Evolutionary conservation across 2,113 vertebrate species (phyloP).

Genomic region (Microtus oregoni): DNA sequence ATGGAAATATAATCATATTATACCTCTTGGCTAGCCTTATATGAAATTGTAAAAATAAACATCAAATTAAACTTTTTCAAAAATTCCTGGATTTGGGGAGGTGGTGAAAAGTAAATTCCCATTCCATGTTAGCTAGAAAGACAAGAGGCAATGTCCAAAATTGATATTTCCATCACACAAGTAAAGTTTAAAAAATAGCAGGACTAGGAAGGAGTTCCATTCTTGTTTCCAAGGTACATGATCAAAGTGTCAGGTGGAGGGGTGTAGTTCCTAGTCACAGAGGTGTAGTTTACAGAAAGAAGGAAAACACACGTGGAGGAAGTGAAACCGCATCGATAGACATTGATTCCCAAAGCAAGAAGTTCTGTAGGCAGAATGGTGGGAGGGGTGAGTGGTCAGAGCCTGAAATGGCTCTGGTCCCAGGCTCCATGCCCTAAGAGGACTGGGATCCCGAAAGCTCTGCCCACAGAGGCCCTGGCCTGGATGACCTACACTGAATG

Average conservation of each 20-base stretch:
- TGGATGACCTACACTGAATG: not conserved
- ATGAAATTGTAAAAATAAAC: constrained; percentile 6
- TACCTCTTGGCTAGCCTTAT: not conserved
- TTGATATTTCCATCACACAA: not conserved
- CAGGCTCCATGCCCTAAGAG: not conserved
- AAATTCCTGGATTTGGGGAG: not conserved
- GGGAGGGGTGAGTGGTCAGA: not conserved
- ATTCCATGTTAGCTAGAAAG: not conserved
- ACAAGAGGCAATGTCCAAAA: not conserved
- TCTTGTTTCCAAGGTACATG: not conserved
- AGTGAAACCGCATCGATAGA: not conserved
- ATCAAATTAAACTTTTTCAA: not conserved
- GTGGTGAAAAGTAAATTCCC: not conserved
- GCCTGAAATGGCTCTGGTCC: not conserved
- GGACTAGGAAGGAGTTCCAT: not conserved
- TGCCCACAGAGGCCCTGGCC: not conserved
- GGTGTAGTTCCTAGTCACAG: not conserved
- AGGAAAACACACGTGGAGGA: not conserved
- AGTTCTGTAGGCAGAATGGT: not conserved
- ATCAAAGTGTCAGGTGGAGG: not conserved
- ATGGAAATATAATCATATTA: not conserved
- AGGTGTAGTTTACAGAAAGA: not conserved
- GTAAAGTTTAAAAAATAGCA: not conserved
- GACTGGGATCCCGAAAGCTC: not conserved
- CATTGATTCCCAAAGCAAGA: not conserved